Evolutionary conservation across 2,797 vertebrate genomes (phyloP).

Genomic region (Helicolenus hilgendorfi): DNA sequence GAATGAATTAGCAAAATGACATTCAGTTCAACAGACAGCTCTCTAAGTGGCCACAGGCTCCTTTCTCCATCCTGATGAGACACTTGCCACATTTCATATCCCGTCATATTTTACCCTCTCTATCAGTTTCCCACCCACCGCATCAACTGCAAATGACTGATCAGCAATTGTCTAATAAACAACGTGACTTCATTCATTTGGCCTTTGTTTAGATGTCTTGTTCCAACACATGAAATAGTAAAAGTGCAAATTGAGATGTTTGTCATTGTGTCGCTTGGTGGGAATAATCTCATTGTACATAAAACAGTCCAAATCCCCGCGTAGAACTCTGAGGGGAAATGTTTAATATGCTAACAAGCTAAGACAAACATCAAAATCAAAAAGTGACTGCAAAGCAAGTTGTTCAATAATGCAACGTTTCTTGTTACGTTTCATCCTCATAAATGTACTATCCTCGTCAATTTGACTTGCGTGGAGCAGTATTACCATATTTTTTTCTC

Average conservation of each 20-base stretch:
- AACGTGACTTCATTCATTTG: neutral
- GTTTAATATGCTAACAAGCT: conserved; percentile 36
- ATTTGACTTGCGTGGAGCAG: conserved; percentile 16
- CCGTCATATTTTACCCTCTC: conserved; percentile 47
- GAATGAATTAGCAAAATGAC: conserved; percentile 68
- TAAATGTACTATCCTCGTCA: conserved; percentile 20
- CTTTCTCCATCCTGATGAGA: conserved; percentile 29
- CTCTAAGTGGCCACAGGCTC: conserved; percentile 23
- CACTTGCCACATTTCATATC: conserved; percentile 52
- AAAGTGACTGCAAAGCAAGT: conserved; percentile 42
- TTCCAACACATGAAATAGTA: neutral
- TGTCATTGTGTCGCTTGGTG: neutral
- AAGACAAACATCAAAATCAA: conserved; percentile 34
- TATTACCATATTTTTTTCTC: conserved; percentile 23
- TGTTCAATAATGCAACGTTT: conserved; percentile 53
- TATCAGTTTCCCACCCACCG: conserved; percentile 31
- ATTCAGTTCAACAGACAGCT: conserved; percentile 56
- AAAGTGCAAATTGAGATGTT: conserved; percentile 34
- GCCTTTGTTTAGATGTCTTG: neutral
- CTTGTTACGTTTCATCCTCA: conserved; percentile 48
- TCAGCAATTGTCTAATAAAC: conserved; percentile 23
- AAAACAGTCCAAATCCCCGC: conserved; percentile 23
- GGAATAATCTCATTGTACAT: conserved; percentile 13
- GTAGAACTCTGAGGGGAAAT: conserved; percentile 23
- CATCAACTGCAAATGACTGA: conserved; percentile 37